A percentile compares a stretch with the other conserved stretches of the same genome.
These are phyloP conservation scores for Saccostrea cuccullata DNA, from an alignment of 1,140 invertebrate species.

Conservation along the genomic window DNA sequence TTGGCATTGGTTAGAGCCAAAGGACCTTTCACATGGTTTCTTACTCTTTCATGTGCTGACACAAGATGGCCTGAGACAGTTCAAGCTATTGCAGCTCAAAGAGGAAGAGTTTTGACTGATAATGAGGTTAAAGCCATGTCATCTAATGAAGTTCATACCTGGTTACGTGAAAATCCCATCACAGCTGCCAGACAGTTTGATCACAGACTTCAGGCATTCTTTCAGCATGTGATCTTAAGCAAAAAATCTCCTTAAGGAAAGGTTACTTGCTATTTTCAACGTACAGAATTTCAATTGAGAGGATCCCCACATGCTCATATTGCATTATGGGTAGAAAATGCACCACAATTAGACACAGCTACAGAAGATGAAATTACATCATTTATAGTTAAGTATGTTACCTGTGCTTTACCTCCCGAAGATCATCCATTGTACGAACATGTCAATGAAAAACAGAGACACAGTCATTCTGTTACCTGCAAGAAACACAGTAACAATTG, in stretches of 20 bases:
- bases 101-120: not conserved
- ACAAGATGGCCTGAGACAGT: not conserved
- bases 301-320: constrained; percentile 53
- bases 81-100: not conserved
- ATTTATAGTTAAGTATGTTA: constrained; percentile 18
- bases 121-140: not conserved
- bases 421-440: not conserved
- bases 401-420: constrained; percentile 13
- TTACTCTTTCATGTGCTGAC: not conserved
- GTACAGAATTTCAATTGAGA: constrained; percentile 56
- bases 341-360: constrained; percentile 9
- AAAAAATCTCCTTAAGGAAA: constrained; percentile 41
- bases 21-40: no score
- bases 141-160: not conserved
- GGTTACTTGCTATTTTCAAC: constrained; percentile 46
- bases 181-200: no score
- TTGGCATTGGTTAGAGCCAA: no score
- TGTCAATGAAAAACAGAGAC: not conserved
- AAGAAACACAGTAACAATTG: constrained; percentile 3
- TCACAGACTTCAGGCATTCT: not conserved
- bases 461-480: not conserved
- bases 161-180: not conserved
- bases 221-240: not conserved
- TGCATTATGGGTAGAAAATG: constrained; percentile 48
- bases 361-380: constrained; percentile 22